Percentiles rank a stretch among this genome's conserved stretches.
Conservation (phyloP, 92 coral and sea anemone species). For the Phenganax subtilis region DNA sequence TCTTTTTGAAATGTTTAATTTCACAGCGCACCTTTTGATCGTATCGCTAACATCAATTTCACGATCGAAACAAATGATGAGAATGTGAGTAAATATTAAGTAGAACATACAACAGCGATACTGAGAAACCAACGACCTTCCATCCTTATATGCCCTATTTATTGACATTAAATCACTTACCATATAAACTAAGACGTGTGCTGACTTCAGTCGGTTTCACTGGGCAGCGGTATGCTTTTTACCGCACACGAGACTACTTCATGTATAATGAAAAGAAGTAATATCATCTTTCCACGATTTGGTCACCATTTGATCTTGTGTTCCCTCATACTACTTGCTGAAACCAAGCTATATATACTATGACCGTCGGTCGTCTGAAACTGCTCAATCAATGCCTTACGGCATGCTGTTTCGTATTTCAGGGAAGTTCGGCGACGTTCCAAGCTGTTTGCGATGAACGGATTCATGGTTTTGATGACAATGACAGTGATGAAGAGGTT, state of each 20-base stretch:
- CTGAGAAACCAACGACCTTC: not conserved
- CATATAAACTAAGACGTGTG: no score
- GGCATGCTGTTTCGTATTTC: constrained; percentile 5
- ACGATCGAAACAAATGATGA: constrained; percentile 77
- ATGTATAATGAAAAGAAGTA: no score
- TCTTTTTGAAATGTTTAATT: not conserved
- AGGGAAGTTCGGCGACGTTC: constrained; percentile 82
- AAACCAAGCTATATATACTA: no score
- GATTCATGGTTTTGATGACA: constrained; percentile 93
- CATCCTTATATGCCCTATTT: not conserved
- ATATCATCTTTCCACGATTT: no score
- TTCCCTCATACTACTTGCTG: no score
- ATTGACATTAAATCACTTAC: no score
- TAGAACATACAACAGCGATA: not conserved
- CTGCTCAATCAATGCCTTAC: no score
- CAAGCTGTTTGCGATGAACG: constrained; percentile 93
- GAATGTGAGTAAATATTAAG: constrained; percentile 60
- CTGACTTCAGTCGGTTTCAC: no score
- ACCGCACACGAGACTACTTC: no score
- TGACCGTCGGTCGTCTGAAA: no score
- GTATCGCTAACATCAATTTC: constrained; percentile 84
- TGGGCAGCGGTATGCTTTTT: no score
- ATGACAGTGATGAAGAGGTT: constrained; percentile 99
- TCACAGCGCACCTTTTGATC: constrained; percentile 84
- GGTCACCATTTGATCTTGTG: no score